Conservation (phyloP, 2,797 vertebrate species). For the Pteropus rufus region DNA sequence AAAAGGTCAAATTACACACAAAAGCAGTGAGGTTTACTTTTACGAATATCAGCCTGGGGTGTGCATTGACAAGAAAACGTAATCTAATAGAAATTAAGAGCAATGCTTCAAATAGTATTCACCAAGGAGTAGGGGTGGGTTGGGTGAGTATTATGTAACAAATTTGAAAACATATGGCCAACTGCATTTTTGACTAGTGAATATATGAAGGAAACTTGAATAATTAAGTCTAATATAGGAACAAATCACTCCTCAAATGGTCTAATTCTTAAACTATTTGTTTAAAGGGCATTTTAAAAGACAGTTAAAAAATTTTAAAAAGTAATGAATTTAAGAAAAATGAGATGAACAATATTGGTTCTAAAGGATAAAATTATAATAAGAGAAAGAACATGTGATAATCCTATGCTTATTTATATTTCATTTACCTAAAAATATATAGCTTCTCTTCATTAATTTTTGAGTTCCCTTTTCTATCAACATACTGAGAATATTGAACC, state of each 20-base stretch:
- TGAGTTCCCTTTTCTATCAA: neutral
- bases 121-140: fast-evolving
- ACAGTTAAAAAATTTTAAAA: neutral
- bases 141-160: neutral
- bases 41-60: neutral
- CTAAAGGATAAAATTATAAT: neutral
- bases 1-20: constrained; percentile 34
- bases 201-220: neutral
- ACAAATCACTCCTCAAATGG: neutral
- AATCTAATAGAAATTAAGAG: neutral
- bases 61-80: neutral
- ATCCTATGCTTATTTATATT: neutral
- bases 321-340: neutral
- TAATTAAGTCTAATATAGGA: neutral
- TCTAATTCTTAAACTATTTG: neutral
- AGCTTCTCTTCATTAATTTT: neutral
- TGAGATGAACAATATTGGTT: neutral
- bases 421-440: neutral
- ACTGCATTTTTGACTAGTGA: neutral
- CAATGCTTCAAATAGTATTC: neutral
- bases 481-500: neutral
- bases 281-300: neutral
- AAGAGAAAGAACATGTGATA: neutral
- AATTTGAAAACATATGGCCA: neutral
- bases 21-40: neutral